Conservation (phyloP, 2,888 invertebrate species). For the Gryllus longicercus region DNA sequence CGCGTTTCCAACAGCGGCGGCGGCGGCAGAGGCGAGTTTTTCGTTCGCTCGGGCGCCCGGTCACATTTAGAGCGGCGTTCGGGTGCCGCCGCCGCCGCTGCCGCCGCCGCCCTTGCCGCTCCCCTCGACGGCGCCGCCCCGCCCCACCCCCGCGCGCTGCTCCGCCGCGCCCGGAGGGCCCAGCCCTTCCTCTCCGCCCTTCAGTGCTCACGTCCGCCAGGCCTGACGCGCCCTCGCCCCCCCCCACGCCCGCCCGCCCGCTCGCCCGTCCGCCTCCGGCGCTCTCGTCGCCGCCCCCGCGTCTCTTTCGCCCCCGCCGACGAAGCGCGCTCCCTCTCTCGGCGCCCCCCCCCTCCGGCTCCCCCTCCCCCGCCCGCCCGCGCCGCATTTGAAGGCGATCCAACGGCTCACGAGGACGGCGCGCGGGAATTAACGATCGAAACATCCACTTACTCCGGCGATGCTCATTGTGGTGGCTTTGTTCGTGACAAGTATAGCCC, state of each 20-base stretch:
- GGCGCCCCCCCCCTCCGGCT: too few relatives aligned
- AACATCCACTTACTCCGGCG: too few relatives aligned
- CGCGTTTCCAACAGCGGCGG: neutral
- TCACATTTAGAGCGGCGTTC: neutral
- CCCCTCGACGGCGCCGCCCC: neutral
- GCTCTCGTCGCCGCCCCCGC: neutral
- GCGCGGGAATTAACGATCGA: too few relatives aligned
- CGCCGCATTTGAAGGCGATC: too few relatives aligned
- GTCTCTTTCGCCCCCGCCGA: neutral
- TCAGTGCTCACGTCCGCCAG: neutral
- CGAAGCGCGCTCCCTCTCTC: neutral
- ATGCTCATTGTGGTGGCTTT: too few relatives aligned
- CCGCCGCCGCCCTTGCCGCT: neutral
- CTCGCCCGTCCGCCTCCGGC: neutral
- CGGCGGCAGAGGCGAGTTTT: neutral
- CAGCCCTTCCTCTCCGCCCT: neutral
- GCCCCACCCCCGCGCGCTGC: neutral
- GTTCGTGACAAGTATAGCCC: too few relatives aligned
- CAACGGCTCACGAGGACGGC: too few relatives aligned
- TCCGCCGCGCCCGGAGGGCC: neutral
- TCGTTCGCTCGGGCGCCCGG: neutral
- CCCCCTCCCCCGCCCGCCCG: too few relatives aligned
- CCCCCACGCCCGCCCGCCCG: neutral
- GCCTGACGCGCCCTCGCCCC: neutral
- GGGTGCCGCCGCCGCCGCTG: neutral